A percentile compares a stretch with the other conserved stretches of the same genome.
These are phyloP conservation scores for Isurus oxyrinchus DNA, from an alignment of 2,113 vertebrate genomes.

Conservation along the genomic window DNA sequence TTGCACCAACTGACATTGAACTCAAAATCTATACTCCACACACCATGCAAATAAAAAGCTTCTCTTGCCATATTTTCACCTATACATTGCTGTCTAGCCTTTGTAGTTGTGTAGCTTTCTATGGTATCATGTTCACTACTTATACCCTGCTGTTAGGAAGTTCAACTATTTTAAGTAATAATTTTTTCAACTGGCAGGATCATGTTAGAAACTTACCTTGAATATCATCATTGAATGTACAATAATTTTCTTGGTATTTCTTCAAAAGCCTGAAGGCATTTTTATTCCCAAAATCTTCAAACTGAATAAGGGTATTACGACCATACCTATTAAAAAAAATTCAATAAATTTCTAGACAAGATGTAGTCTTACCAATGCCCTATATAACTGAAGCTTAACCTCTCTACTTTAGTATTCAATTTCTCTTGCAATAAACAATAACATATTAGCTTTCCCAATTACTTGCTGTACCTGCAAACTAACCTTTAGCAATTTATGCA, in stretches of 20 bases:
- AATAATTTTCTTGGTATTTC: conserved; percentile 89
- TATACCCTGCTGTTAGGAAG: not conserved
- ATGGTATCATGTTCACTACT: not conserved
- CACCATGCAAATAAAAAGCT: not conserved
- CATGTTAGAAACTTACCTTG: conserved; percentile 65
- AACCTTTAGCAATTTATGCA: too few relatives aligned
- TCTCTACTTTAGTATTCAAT: too few relatives aligned
- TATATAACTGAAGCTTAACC: too few relatives aligned
- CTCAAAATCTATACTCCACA: not conserved
- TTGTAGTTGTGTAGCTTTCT: not conserved
- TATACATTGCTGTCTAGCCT: not conserved
- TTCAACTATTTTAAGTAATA: not conserved
- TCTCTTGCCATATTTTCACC: not conserved
- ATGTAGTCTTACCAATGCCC: too few relatives aligned
- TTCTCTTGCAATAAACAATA: too few relatives aligned
- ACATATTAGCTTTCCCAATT: too few relatives aligned
- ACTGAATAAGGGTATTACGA: conserved; percentile 88
- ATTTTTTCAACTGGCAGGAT: not conserved
- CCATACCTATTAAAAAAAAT: conserved; percentile 60
- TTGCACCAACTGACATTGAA: not conserved
- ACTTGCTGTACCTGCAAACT: too few relatives aligned
- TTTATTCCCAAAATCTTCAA: conserved; percentile 97
- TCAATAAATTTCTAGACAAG: not conserved
- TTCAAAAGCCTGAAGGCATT: conserved; percentile 90
- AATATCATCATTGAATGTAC: conserved; percentile 96